Percentiles rank a stretch among this genome's conserved stretches.
Evolutionary conservation across 1,140 invertebrate species (phyloP).

Genomic region (Musca vetustissima): DNA sequence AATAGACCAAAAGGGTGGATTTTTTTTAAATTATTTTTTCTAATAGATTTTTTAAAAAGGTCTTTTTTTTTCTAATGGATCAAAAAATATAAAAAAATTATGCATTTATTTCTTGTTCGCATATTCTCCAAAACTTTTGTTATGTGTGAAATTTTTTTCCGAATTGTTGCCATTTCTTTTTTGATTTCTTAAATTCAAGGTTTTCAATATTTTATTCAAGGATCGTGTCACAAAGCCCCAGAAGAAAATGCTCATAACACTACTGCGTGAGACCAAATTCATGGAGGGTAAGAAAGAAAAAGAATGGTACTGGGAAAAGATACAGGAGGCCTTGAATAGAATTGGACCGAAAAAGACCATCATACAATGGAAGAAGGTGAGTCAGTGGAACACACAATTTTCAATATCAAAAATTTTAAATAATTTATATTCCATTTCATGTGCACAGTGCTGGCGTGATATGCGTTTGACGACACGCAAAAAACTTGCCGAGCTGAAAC

Average conservation of each 20-base stretch:
- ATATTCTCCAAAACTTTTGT: not conserved
- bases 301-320: slow-evolving; percentile 54
- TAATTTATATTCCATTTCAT: not conserved
- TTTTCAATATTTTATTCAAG: slow-evolving; percentile 39
- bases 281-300: slow-evolving; percentile 55
- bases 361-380: slow-evolving; percentile 53
- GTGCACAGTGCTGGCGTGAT: slow-evolving; percentile 48
- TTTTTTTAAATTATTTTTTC: too few relatives aligned
- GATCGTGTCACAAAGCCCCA: slow-evolving; percentile 54
- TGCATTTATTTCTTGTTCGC: not conserved
- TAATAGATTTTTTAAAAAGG: too few relatives aligned
- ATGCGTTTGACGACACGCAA: slow-evolving; percentile 52
- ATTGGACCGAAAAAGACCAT: slow-evolving; percentile 55
- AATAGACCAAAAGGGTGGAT: too few relatives aligned
- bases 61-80: too few relatives aligned
- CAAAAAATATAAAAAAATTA: too few relatives aligned
- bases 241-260: slow-evolving; percentile 53
- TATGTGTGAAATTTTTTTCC: slow-evolving; percentile 28
- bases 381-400: not conserved
- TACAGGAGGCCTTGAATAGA: slow-evolving; percentile 50
- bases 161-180: slow-evolving; percentile 19
- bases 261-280: slow-evolving; percentile 51
- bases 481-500: slow-evolving; percentile 50
- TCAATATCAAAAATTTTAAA: not conserved
- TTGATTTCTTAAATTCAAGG: slow-evolving; percentile 31